Base-by-base conservation (phyloP, 2,888 invertebrate genomes). In the Limenitis camilla region DNA sequence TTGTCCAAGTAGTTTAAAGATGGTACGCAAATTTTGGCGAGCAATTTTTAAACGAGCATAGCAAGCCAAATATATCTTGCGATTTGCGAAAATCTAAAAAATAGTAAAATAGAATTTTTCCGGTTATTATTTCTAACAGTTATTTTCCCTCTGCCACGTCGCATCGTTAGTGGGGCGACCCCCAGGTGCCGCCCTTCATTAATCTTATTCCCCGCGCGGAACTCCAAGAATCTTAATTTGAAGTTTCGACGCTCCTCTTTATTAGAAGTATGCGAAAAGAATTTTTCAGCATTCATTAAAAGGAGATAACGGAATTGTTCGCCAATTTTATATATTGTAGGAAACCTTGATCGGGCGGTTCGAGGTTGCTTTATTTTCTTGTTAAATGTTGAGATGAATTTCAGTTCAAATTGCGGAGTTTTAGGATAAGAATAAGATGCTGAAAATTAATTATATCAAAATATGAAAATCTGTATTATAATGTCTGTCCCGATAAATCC, bases 221-320 rank as follows among this genome's bases (percentile, higher is more conserved):
- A 84, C 87, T 84, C 80, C 61, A 84, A 78, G 85, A 86, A 86
- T 86, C 86, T 86, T 87, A 87, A 87, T 86, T 87, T 87, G 81
- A 86, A 86, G 81, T 87, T 84, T 82, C 80, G 73, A 76, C 80
- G 82, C 78, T 78, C 75, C 80, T 84, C 83, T 81, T 79, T 78
- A 82, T 81, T 76, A 74, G 76, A 87, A 87, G 85, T 86, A 87
- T 86, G 82, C 74, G 76, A 74, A 83, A 85, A 84, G 85, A 85
- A 87, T 86, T 73, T 76, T 68, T 67, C 72, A 66, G 73, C 76
- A 80, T 82, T 85, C 81, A 79, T 83, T 84, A 78, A 78, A 78
- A 72, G 71, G 75, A 71, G 68, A 74, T 72, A 74, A 71, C 67
- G 72, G 68, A 60, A 65, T 66, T 65, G 62, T 59, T 62, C 60